A percentile compares a stretch with the other conserved stretches of the same genome.
Evolutionary conservation across 2,888 invertebrate species (phyloP).

Genomic region (Agonopterix heracliana): DNA sequence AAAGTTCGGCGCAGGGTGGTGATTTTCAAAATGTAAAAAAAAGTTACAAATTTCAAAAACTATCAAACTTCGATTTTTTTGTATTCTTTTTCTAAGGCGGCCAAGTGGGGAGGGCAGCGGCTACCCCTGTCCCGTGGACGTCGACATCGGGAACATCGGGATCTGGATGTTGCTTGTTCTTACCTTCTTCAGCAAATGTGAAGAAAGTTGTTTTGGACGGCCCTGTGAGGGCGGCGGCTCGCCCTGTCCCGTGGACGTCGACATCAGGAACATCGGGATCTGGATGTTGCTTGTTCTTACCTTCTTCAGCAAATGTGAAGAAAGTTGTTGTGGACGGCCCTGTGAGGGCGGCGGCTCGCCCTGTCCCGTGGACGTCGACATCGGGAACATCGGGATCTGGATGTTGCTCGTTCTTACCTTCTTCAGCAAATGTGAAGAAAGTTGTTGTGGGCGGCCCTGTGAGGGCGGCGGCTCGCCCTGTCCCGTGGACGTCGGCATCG

Average conservation of each 20-base stretch:
- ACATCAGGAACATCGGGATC: slow-evolving; percentile 83
- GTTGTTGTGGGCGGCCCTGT: too few species aligned
- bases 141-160: slow-evolving; percentile 82
- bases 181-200: too few species aligned
- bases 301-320: too few species aligned
- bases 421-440: too few species aligned
- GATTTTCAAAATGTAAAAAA: too few species aligned
- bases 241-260: slow-evolving; percentile 58
- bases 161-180: slow-evolving; percentile 78
- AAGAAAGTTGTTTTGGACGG: too few species aligned
- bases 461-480: slow-evolving; percentile 65
- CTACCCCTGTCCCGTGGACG: slow-evolving; percentile 56
- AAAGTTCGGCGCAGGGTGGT: too few species aligned
- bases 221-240: slow-evolving; percentile 54
- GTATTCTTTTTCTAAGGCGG: too few species aligned
- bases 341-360: slow-evolving; percentile 53
- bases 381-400: slow-evolving; percentile 82
- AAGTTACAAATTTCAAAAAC: too few species aligned
- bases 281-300: slow-evolving; percentile 76
- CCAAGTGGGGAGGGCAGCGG: slow-evolving; percentile 51
- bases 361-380: slow-evolving; percentile 66
- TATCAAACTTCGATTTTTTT: too few species aligned
- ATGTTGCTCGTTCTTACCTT: too few species aligned
- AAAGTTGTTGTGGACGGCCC: too few species aligned
- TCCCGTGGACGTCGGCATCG: slow-evolving; percentile 72